Conservation (phyloP, 2,113 vertebrate genomes). For the Larimichthys crocea region DNA sequence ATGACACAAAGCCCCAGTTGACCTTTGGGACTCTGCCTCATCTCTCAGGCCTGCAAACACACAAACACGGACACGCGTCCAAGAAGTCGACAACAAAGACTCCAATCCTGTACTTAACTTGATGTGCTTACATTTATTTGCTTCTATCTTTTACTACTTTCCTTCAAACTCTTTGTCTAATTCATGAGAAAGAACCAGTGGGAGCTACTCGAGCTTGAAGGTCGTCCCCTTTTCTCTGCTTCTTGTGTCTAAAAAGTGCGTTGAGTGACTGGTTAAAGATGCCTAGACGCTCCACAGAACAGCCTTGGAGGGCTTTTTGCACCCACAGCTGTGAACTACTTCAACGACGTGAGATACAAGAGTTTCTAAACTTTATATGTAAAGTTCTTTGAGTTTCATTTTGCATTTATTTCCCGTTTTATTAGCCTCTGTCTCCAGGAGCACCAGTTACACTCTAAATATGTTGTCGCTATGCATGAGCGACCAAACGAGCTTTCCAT, state of each 20-base stretch:
- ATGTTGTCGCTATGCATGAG: too few species aligned
- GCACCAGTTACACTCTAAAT: background rate
- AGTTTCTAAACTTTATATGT: too few species aligned
- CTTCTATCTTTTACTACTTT: background rate
- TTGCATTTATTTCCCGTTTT: background rate
- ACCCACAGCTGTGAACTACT: too few species aligned
- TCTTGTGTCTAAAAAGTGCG: conserved; percentile 2
- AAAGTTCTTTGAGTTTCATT: background rate
- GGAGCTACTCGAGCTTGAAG: background rate
- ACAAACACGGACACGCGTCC: background rate
- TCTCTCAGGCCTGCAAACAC: conserved; percentile 12
- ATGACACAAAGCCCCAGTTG: conserved; percentile 46
- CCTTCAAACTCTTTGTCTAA: background rate
- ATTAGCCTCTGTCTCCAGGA: background rate
- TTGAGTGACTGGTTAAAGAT: conserved; percentile 21
- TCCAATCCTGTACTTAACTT: too few species aligned
- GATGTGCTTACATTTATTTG: too few species aligned
- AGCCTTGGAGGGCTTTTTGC: background rate
- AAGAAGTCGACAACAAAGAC: too few species aligned
- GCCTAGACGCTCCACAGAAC: background rate
- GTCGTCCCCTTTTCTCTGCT: background rate
- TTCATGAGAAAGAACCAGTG: background rate
- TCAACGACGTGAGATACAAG: background rate
- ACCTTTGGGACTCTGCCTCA: conserved; percentile 52
- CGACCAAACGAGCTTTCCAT: too few species aligned